phyloP scores from a whole-genome alignment of 2,797 vertebrate species.

The Clarias laeviceps region DNA sequence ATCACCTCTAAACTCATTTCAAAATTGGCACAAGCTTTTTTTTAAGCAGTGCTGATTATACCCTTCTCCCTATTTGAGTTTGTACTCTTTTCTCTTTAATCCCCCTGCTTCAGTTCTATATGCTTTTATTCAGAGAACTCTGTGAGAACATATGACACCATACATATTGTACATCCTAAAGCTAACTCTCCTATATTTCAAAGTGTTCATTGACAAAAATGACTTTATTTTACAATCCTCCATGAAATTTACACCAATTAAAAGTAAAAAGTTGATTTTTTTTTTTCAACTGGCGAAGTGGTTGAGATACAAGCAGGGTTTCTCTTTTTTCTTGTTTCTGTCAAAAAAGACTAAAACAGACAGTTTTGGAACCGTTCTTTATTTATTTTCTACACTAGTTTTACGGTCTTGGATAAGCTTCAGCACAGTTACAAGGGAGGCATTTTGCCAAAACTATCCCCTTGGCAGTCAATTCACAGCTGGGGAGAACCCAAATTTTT shows the following conservation, averaged over 20 bases:
- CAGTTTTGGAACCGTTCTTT: neutral
- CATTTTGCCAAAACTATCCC: neutral
- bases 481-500: neutral
- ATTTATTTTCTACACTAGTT: neutral
- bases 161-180: neutral
- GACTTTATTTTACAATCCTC: neutral
- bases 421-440: conserved; percentile 2
- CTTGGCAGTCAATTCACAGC: neutral
- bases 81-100: neutral
- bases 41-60: neutral
- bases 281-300: neutral
- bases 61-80: neutral
- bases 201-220: neutral
- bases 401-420: neutral
- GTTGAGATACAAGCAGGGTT: neutral
- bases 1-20: neutral
- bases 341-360: conserved; percentile 8
- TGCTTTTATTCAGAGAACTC: neutral
- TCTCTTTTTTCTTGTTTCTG: neutral
- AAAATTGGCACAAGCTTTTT: neutral
- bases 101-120: neutral
- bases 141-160: neutral
- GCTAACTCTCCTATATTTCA: neutral
- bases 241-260: neutral
- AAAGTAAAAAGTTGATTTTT: neutral